These are phyloP conservation scores for Tetranychus piercei DNA, from an alignment of 2,888 invertebrate species.

Conservation along the genomic window DNA sequence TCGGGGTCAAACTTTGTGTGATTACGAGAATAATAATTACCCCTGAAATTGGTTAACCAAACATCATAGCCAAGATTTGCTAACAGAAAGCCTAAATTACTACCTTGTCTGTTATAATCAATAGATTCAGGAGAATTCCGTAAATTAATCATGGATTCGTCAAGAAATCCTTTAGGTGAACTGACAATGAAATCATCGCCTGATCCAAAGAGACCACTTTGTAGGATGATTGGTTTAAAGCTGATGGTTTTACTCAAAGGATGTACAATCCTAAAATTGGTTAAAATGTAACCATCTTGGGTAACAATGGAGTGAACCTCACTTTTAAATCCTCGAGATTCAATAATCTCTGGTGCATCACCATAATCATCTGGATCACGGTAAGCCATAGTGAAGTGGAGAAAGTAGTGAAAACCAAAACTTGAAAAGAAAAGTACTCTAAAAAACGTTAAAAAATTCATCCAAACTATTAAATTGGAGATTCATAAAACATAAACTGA, in stretches of 20 bases:
- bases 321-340: neutral
- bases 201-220: neutral
- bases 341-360: neutral
- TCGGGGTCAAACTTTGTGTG: neutral
- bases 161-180: neutral
- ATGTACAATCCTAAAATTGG: neutral
- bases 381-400: too few species aligned
- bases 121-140: neutral
- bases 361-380: neutral
- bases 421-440: too few species aligned
- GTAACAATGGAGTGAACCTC: neutral
- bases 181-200: neutral
- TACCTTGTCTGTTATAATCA: neutral
- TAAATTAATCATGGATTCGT: neutral
- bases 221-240: neutral
- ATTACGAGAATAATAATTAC: neutral
- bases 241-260: neutral
- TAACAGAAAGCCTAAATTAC: neutral
- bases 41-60: constrained; percentile 4
- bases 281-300: constrained; percentile 3
- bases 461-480: too few species aligned
- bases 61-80: constrained; percentile 6
- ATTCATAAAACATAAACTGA: too few species aligned
- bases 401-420: too few species aligned
- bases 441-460: too few species aligned